Percentiles rank a stretch among this genome's conserved stretches.
Conservation (phyloP, 2,888 invertebrate genomes). For the Cryptosula pallasiana region DNA sequence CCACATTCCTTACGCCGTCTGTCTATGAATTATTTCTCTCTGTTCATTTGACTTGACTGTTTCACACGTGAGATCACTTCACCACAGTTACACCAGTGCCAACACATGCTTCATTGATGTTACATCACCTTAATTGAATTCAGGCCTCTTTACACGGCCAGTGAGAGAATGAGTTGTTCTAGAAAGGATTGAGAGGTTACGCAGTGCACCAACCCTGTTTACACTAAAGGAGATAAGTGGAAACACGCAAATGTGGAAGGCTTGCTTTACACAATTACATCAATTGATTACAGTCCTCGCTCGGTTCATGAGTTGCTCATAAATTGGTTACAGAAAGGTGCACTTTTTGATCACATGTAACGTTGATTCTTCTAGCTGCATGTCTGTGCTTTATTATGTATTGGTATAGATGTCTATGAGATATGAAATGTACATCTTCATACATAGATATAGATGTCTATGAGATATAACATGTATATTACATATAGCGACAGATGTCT, state of each 20-base stretch:
- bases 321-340: neutral
- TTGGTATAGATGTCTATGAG: no score
- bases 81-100: neutral
- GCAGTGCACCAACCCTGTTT: neutral
- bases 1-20: no score
- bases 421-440: no score
- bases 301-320: neutral
- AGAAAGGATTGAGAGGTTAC: neutral
- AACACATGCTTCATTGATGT: conserved; percentile 22
- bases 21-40: neutral
- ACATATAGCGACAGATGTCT: no score
- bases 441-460: no score
- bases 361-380: neutral
- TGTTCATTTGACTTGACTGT: neutral
- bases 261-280: neutral
- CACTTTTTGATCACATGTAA: neutral
- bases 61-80: neutral
- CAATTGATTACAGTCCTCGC: neutral
- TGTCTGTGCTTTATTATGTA: neutral
- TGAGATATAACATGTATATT: no score
- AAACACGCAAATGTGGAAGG: neutral
- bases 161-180: neutral
- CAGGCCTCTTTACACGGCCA: neutral
- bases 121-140: conserved; percentile 14
- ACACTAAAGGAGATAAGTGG: neutral